Percentiles rank a stretch among this genome's conserved stretches.
Evolutionary conservation across 2,888 invertebrate genomes (phyloP).

Genomic region (Mythimna impura): DNA sequence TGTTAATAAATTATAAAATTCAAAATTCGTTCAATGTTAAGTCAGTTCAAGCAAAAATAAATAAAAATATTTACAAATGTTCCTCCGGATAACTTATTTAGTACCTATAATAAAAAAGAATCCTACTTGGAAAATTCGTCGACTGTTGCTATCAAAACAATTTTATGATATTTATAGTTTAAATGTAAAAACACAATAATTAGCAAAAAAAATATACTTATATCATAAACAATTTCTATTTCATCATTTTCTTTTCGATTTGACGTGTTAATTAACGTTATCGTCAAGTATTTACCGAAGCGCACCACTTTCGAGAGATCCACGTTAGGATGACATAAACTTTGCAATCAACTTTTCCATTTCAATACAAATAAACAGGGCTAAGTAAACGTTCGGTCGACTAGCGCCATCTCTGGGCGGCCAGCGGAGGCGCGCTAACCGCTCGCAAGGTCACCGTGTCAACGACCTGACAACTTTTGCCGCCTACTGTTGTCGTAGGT

Average conservation of each 20-base stretch:
- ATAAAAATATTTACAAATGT: neutral
- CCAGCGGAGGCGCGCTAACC: conserved; percentile 73
- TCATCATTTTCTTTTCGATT: neutral
- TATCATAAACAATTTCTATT: neutral
- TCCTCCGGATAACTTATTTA: too few relatives aligned
- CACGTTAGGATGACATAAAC: conserved; percentile 37
- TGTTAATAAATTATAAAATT: conserved; percentile 8
- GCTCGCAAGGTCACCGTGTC: conserved; percentile 88
- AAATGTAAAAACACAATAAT: too few relatives aligned
- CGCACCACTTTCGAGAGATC: neutral
- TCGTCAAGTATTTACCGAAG: neutral
- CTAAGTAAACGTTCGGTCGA: conserved; percentile 51
- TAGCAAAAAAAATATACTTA: neutral
- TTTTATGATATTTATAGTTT: too few relatives aligned
- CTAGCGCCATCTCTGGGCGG: conserved; percentile 83
- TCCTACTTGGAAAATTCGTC: neutral
- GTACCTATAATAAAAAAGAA: neutral
- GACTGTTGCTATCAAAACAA: neutral
- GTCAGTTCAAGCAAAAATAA: neutral
- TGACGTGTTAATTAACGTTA: neutral
- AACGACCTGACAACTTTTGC: conserved; percentile 90
- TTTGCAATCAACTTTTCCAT: conserved; percentile 46
- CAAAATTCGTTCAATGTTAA: too few relatives aligned
- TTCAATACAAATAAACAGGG: conserved; percentile 56
- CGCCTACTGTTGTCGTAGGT: conserved; percentile 90